Evolutionary conservation across 2,888 invertebrate genomes (phyloP).

Genomic region (Tupiocoris notatus): DNA sequence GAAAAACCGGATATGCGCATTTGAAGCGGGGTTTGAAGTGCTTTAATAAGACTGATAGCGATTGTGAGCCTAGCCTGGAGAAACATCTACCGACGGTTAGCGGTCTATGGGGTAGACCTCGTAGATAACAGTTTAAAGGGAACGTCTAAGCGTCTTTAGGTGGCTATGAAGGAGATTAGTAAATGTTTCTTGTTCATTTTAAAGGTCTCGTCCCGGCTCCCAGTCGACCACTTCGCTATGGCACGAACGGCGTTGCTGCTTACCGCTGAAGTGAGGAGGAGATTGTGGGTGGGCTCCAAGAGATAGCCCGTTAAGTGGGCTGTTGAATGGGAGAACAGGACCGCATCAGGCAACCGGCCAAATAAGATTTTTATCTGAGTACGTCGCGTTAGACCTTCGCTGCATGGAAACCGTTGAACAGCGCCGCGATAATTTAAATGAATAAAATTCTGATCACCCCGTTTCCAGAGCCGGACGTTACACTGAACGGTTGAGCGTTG

Average conservation of each 20-base stretch:
- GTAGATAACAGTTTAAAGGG: no score
- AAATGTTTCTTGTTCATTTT: slow-evolving; percentile 33
- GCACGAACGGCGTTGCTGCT: not conserved
- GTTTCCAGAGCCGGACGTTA: not conserved
- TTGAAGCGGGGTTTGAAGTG: no score
- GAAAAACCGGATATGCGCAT: not conserved
- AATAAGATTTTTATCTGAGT: slow-evolving; percentile 25
- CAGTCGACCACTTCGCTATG: not conserved
- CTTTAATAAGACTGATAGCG: no score
- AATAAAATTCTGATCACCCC: not conserved
- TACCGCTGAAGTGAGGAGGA: not conserved
- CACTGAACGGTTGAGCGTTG: no score
- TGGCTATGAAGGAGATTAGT: slow-evolving; percentile 32
- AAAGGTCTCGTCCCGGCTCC: not conserved
- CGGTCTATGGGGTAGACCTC: not conserved
- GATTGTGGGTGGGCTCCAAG: not conserved
- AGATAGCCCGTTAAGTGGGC: slow-evolving; percentile 32
- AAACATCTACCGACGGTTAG: not conserved
- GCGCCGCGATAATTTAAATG: not conserved
- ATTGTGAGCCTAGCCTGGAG: not conserved
- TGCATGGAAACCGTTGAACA: not conserved
- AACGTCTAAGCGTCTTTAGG: slow-evolving; percentile 17
- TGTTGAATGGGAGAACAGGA: slow-evolving; percentile 34
- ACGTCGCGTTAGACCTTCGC: not conserved
- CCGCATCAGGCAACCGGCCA: slow-evolving; percentile 29